These are phyloP conservation scores for Probosciger aterrimus DNA, from an alignment of 2,113 vertebrate genomes.

Conservation along the genomic window DNA sequence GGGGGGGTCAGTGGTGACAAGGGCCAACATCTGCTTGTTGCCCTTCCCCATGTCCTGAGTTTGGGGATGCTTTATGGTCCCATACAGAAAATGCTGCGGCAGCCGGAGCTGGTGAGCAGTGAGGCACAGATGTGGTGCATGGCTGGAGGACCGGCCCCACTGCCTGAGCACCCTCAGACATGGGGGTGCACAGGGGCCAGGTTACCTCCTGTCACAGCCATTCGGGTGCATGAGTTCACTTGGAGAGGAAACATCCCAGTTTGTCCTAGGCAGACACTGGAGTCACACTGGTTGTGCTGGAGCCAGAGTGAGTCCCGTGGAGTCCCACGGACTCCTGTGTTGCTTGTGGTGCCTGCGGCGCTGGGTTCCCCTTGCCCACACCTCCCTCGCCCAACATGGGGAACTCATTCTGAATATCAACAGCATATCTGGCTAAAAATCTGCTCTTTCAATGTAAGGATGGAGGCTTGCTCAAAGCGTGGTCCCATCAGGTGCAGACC, in stretches of 20 bases:
- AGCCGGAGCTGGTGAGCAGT: background rate
- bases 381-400: fast-evolving
- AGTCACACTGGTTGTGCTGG: background rate
- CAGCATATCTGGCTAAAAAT: background rate
- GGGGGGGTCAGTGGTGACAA: background rate
- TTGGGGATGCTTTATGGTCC: background rate
- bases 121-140: background rate
- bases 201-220: background rate
- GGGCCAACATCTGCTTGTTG: background rate
- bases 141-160: background rate
- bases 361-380: background rate
- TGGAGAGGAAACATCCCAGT: background rate
- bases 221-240: background rate
- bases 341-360: background rate
- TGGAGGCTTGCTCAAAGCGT: background rate
- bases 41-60: fast-evolving
- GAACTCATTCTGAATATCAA: fast-evolving
- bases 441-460: fast-evolving
- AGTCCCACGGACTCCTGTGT: background rate
- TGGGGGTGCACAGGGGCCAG: too few relatives aligned
- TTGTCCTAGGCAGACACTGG: background rate
- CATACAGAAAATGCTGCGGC: background rate
- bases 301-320: fast-evolving
- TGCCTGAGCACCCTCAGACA: background rate
- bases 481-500: background rate